Evolutionary conservation across 2,797 vertebrate species (phyloP).

Genomic region (Pristis pectinata): DNA sequence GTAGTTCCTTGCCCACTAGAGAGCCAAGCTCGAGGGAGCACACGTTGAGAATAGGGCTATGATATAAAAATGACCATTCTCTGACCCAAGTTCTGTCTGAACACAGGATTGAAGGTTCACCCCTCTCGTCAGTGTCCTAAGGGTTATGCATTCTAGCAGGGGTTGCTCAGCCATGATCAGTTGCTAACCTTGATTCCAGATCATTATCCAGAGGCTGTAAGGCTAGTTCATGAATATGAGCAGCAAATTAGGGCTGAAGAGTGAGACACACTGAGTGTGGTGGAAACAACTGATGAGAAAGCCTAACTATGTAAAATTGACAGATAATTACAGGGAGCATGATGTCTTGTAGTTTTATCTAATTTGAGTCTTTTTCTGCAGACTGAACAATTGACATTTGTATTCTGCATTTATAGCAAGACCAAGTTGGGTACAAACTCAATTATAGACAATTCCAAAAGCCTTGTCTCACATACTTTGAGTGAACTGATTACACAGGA

Average conservation of each 20-base stretch:
- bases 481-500: not conserved
- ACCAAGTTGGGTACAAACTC: slow-evolving; percentile 1
- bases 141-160: not conserved
- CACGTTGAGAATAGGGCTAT: not conserved
- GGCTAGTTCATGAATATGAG: not conserved
- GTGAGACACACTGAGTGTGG: not conserved
- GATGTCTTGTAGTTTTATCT: not conserved
- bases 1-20: not conserved
- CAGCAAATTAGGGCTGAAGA: not conserved
- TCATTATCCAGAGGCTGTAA: not conserved
- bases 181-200: not conserved
- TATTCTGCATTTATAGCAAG: not conserved
- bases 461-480: not conserved
- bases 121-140: not conserved
- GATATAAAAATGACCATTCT: not conserved
- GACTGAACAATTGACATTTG: not conserved
- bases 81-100: not conserved
- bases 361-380: not conserved
- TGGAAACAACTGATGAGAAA: not conserved
- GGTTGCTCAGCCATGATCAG: not conserved
- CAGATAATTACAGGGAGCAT: not conserved
- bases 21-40: not conserved
- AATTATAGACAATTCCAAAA: not conserved
- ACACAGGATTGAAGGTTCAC: not conserved
- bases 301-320: not conserved